phyloP scores from a whole-genome alignment of 2,797 vertebrate genomes.

The Liasis olivaceus region DNA sequence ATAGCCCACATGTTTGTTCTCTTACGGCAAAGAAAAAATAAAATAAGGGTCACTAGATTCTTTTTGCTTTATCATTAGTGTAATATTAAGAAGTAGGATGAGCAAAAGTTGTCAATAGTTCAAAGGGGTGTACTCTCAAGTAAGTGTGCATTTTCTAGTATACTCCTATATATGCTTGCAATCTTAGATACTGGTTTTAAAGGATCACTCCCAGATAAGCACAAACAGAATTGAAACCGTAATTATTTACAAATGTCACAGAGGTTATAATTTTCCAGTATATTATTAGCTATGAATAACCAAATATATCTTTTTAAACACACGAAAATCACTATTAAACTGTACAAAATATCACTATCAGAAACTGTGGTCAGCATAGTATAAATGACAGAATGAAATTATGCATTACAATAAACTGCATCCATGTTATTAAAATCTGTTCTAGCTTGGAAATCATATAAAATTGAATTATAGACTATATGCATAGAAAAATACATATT shows the following conservation, averaged over 20 bases:
- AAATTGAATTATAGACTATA: background rate
- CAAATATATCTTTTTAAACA: background rate
- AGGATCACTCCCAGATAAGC: background rate
- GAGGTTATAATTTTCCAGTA: background rate
- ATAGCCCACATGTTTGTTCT: background rate
- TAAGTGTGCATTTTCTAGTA: background rate
- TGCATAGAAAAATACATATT: background rate
- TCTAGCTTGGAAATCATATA: background rate
- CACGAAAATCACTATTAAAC: background rate
- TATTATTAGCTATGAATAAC: background rate
- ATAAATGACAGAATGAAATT: background rate
- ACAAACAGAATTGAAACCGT: background rate
- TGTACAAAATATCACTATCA: background rate
- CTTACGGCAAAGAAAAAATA: background rate
- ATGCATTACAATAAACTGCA: background rate
- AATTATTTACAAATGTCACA: background rate
- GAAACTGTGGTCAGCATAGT: background rate
- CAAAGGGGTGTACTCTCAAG: background rate
- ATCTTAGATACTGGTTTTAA: background rate
- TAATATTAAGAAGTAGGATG: background rate
- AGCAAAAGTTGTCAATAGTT: background rate
- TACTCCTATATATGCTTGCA: background rate
- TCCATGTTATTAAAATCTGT: too few relatives aligned
- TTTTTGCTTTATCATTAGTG: rapidly evolving
- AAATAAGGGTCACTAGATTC: background rate